Conservation (phyloP, 2,113 vertebrate genomes). For the Prionailurus viverrinus region DNA sequence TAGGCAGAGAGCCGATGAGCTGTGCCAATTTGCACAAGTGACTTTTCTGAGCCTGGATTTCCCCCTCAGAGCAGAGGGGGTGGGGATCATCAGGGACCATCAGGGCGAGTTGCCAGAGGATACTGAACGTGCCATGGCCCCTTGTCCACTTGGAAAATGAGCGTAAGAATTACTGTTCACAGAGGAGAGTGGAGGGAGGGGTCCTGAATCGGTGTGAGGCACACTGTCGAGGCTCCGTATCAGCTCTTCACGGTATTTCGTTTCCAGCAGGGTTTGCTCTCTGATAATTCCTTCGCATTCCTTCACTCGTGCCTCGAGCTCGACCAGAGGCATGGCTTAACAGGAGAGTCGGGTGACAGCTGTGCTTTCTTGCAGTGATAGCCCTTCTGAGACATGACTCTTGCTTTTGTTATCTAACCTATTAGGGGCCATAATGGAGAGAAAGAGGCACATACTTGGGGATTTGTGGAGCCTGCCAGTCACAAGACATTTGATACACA, state of each 20-base stretch:
- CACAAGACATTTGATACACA: constrained; percentile 66
- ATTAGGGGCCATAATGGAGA: constrained; percentile 50
- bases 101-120: neutral
- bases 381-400: constrained; percentile 46
- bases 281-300: constrained; percentile 59
- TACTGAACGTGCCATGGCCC: neutral
- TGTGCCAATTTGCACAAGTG: neutral
- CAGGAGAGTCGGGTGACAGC: constrained; percentile 71
- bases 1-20: neutral
- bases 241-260: constrained; percentile 36
- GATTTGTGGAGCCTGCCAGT: constrained; percentile 69
- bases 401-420: constrained; percentile 72
- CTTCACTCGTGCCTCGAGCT: constrained; percentile 1
- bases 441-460: constrained; percentile 44
- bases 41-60: neutral
- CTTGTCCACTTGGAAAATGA: constrained; percentile 56
- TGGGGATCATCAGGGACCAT: neutral
- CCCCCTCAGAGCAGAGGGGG: neutral
- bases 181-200: neutral
- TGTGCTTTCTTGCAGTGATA: neutral
- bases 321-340: constrained; percentile 45
- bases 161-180: constrained; percentile 3
- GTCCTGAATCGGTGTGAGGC: neutral
- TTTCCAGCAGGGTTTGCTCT: constrained; percentile 55
- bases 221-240: neutral